A percentile compares a stretch with the other conserved stretches of the same genome.
Conservation (phyloP, 1,140 invertebrate genomes). For the Papilio polytes region DNA sequence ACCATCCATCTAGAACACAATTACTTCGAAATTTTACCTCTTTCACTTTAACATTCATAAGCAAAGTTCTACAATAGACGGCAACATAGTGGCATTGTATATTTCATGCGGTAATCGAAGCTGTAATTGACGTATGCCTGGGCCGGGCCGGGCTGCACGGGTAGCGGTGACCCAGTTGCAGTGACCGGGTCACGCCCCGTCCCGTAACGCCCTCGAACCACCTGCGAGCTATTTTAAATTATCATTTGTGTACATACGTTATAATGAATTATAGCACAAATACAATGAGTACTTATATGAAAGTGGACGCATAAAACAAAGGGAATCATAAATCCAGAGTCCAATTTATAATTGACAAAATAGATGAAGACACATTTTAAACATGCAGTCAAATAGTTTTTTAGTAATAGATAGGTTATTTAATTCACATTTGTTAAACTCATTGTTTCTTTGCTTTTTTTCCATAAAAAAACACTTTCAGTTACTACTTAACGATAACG, state of each 20-base stretch:
- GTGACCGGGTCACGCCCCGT: slow-evolving; percentile 30
- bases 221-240: slow-evolving; percentile 15
- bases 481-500: not conserved
- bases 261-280: not conserved
- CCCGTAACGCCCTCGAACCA: slow-evolving; percentile 11
- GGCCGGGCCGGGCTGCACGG: not conserved
- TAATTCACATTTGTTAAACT: not conserved
- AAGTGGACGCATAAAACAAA: no score
- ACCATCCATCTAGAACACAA: no score
- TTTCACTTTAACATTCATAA: not conserved
- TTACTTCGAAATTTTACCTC: no score
- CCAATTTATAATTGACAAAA: not conserved
- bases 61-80: not conserved
- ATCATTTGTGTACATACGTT: slow-evolving; percentile 12
- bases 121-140: slow-evolving; percentile 30
- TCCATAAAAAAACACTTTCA: not conserved
- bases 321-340: no score
- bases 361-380: not conserved
- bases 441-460: not conserved
- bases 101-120: slow-evolving; percentile 25
- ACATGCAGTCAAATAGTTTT: not conserved
- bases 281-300: not conserved
- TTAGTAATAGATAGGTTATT: not conserved
- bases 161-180: slow-evolving; percentile 31
- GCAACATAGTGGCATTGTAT: not conserved